Evolutionary conservation across 1,140 invertebrate species (phyloP), one percentile per base, ranked within the genome.

Genomic region (Hormaphis cornu): DNA sequence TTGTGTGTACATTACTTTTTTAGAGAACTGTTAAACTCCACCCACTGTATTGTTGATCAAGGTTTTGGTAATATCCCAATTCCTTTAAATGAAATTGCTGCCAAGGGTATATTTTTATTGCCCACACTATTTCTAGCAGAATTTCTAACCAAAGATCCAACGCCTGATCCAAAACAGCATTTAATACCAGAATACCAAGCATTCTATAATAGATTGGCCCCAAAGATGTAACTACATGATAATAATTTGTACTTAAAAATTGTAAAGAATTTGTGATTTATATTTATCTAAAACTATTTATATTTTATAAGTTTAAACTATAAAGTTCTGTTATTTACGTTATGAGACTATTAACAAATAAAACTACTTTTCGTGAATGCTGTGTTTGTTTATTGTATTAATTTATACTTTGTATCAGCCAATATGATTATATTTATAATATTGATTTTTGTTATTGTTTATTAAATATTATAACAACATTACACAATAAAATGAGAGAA

Each of bases 31-130:
- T 35, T 66, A 28, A 48, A 66, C 10, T 66, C 61, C 10, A 66
- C 61, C 24, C 61, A 66, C 50, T 66, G 61, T 66, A 66, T 66
- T 4, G 14, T 66, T 16, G 61, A 66, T 48, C 44, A 66, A n/a
- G 61, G 61, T 6, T 22, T 2, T 35, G 61, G 44, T 10, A 50
- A 66, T 35, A 66, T 66, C 20, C 61, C 61, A 12, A 28, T 66
- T 50, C 28, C 61, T 24, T 30, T 66, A 33, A 50, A 50, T 1
- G 61, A 66, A 66, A 50, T 66, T 9, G 61, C 61, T 24, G 28
- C 16, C n/a, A 66, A 48, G 8, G 61, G 61, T 4, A 48, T 66
- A 66, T 48, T 66, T 35, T 16, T 66, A 35, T 35, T 66, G 24
- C 44, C 61, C 14, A 44, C 61, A 33, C 30, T 14, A 16, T 66